Evolutionary conservation across 2,797 vertebrate genomes (phyloP).

Genomic region (Cercopithecus neglectus): DNA sequence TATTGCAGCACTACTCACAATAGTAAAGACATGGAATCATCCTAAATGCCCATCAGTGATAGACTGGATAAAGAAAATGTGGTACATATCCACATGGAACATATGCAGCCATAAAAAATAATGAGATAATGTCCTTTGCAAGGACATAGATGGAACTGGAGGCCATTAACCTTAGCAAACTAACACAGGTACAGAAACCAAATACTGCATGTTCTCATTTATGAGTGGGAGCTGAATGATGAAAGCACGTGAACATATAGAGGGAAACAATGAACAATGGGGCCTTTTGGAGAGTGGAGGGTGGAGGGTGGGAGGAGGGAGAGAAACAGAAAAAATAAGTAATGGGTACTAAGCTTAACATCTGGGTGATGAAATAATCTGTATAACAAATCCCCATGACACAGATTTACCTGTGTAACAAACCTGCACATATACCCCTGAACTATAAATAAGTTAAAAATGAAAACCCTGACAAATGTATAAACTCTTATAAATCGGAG

Average conservation of each 20-base stretch:
- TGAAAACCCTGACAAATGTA: not conserved
- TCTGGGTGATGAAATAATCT: not conserved
- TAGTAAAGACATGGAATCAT: not conserved
- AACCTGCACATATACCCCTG: not conserved
- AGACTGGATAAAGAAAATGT: not conserved
- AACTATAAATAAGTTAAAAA: not conserved
- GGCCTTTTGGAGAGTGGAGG: not conserved
- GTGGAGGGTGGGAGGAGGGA: not conserved
- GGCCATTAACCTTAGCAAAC: too few species aligned
- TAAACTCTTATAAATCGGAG: not conserved
- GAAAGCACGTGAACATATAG: too few species aligned
- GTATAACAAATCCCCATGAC: not conserved
- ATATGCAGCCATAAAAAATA: not conserved
- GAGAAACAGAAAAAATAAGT: not conserved
- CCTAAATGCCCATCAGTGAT: not conserved
- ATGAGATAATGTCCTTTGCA: too few species aligned
- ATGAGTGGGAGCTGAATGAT: too few species aligned
- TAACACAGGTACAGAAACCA: too few species aligned
- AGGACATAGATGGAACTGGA: too few species aligned
- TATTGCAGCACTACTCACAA: not conserved
- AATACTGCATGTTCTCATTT: too few species aligned
- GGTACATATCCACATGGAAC: not conserved
- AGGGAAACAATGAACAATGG: not conserved
- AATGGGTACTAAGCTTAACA: not conserved
- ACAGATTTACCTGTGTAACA: not conserved